Percentiles rank a stretch among this genome's conserved stretches.
These are phyloP conservation scores for Potorous gilbertii DNA, from an alignment of 2,797 vertebrate genomes.

Conservation along the genomic window DNA sequence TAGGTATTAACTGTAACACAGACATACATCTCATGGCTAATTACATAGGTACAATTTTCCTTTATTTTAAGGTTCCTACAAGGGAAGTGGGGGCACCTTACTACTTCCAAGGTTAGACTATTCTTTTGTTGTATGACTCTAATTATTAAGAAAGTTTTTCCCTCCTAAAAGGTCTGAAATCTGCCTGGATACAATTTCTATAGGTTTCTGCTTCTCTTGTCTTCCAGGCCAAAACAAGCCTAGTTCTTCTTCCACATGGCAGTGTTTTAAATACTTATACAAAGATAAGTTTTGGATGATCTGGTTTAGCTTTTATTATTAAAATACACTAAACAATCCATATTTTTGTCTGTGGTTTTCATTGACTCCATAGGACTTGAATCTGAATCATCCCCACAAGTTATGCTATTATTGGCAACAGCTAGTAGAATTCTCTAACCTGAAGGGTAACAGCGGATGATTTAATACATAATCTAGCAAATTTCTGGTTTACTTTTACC, in stretches of 20 bases:
- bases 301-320: not conserved
- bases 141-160: not conserved
- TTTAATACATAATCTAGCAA: not conserved
- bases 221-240: not conserved
- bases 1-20: not conserved
- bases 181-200: not conserved
- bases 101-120: not conserved
- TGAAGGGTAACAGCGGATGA: not conserved
- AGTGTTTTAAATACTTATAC: not conserved
- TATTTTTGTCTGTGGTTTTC: slow-evolving; percentile 4
- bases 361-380: not conserved
- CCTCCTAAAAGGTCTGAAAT: not conserved
- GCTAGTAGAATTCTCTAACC: not conserved
- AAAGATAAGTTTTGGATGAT: not conserved
- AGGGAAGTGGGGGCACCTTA: not conserved
- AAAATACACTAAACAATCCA: not conserved
- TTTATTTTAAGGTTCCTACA: not conserved
- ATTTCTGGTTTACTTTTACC: slow-evolving; percentile 1
- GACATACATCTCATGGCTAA: not conserved
- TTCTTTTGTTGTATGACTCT: not conserved
- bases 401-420: not conserved
- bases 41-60: not conserved
- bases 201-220: not conserved
- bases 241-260: not conserved
- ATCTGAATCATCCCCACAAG: not conserved